A percentile compares a stretch with the other conserved stretches of the same genome.
phyloP scores from a whole-genome alignment of 2,888 invertebrate species.

The Miltochrista miniata region DNA sequence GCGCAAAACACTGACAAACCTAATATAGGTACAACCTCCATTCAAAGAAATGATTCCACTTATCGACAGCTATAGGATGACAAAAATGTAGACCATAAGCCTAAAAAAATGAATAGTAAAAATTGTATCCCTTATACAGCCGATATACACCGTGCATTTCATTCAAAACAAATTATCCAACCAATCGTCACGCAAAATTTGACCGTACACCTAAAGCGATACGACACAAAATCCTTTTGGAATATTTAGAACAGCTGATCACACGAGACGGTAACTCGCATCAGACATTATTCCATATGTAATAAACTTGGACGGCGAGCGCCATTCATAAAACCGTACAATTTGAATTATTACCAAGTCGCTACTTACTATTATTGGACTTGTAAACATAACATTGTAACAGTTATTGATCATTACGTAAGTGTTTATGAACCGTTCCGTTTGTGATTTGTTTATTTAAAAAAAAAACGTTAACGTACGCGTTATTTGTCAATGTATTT shows the following conservation, averaged over 20 bases:
- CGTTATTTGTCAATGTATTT: too few relatives aligned
- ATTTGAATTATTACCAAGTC: slow-evolving; percentile 56
- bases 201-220: slow-evolving; percentile 6
- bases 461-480: background rate
- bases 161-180: background rate
- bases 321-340: slow-evolving; percentile 65
- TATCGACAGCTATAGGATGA: too few relatives aligned
- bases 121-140: background rate
- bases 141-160: background rate
- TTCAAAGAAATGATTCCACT: too few relatives aligned
- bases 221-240: slow-evolving; percentile 31
- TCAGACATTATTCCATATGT: slow-evolving; percentile 50
- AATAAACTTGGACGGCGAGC: slow-evolving; percentile 59
- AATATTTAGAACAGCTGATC: slow-evolving; percentile 41
- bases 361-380: slow-evolving; percentile 49
- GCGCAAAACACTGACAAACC: background rate
- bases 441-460: slow-evolving; percentile 36
- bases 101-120: too few relatives aligned
- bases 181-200: slow-evolving; percentile 5
- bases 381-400: slow-evolving; percentile 53
- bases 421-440: slow-evolving; percentile 33
- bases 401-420: slow-evolving; percentile 38
- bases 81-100: too few relatives aligned
- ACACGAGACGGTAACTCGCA: slow-evolving; percentile 23
- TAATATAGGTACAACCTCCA: too few relatives aligned